Conservation (phyloP, 2,113 vertebrate genomes). For the Pagrus major region DNA sequence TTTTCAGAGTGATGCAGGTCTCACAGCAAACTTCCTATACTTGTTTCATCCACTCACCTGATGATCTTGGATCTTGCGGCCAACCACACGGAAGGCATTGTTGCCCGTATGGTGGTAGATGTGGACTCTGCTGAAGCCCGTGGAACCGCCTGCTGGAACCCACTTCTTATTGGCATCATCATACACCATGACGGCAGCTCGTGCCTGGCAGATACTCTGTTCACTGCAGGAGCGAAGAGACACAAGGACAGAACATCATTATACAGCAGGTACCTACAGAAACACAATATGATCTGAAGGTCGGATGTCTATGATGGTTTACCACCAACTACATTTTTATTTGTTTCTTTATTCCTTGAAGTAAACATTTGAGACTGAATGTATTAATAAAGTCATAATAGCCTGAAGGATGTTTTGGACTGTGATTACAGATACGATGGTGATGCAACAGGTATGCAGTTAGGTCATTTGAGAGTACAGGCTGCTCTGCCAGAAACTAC, state of each 20-base stretch:
- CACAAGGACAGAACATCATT: slow-evolving; percentile 1
- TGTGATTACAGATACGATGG: neutral
- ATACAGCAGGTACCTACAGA: neutral
- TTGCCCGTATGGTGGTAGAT: slow-evolving; percentile 99
- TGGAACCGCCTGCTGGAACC: slow-evolving; percentile 97
- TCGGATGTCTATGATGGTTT: neutral
- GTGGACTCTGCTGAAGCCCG: slow-evolving; percentile 98
- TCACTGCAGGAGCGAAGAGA: slow-evolving; percentile 85
- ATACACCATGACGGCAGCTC: slow-evolving; percentile 99
- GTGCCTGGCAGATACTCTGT: slow-evolving; percentile 99
- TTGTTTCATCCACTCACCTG: slow-evolving; percentile 86
- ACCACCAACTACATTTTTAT: too few species aligned
- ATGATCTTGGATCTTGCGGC: slow-evolving; percentile 99
- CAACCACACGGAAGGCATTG: slow-evolving; percentile 98
- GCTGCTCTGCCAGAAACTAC: neutral
- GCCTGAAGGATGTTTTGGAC: neutral
- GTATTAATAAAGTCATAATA: neutral
- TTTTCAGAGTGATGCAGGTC: neutral
- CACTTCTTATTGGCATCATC: slow-evolving; percentile 99
- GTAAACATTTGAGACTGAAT: neutral
- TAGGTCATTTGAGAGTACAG: neutral
- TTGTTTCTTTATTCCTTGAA: neutral
- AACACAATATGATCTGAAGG: neutral
- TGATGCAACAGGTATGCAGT: slow-evolving; percentile 7
- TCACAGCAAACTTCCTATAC: neutral